These are phyloP conservation scores for Cherax quadricarinatus DNA, from an alignment of 1,140 invertebrate species.

Conservation along the genomic window DNA sequence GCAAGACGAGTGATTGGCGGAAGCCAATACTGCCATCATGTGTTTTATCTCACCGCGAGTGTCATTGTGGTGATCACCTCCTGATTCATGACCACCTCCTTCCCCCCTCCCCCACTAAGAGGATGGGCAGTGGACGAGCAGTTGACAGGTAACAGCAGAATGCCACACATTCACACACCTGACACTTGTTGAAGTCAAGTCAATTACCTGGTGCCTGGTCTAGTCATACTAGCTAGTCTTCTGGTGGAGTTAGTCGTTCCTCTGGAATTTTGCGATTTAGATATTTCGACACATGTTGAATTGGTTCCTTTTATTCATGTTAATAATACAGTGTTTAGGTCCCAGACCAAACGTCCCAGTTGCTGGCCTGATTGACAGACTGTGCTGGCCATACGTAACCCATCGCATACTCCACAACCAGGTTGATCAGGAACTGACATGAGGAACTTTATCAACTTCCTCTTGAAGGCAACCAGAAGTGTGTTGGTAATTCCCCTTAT, in stretches of 20 bases:
- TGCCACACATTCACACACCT: neutral
- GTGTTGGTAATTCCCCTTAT: no score
- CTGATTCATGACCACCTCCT: slow-evolving; percentile 33
- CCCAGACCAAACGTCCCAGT: no score
- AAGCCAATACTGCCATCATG: slow-evolving; percentile 3
- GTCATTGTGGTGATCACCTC: slow-evolving; percentile 25
- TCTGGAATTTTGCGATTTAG: no score
- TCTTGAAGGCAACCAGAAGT: no score
- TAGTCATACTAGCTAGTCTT: neutral
- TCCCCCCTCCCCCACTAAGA: neutral
- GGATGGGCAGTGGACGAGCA: neutral
- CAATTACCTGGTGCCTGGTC: neutral
- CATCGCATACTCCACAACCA: no score
- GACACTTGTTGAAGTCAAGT: neutral
- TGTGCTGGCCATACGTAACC: no score
- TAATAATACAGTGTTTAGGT: no score
- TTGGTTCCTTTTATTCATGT: no score
- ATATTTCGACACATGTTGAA: no score
- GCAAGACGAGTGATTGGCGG: slow-evolving; percentile 46
- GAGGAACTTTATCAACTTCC: no score
- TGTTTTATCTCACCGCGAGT: slow-evolving; percentile 26
- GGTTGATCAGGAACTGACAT: no score
- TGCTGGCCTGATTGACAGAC: no score
- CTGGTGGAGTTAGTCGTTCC: neutral
- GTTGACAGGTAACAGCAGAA: neutral